Evolutionary conservation across 2,113 vertebrate genomes (phyloP).

Genomic region (Aythya baeri): DNA sequence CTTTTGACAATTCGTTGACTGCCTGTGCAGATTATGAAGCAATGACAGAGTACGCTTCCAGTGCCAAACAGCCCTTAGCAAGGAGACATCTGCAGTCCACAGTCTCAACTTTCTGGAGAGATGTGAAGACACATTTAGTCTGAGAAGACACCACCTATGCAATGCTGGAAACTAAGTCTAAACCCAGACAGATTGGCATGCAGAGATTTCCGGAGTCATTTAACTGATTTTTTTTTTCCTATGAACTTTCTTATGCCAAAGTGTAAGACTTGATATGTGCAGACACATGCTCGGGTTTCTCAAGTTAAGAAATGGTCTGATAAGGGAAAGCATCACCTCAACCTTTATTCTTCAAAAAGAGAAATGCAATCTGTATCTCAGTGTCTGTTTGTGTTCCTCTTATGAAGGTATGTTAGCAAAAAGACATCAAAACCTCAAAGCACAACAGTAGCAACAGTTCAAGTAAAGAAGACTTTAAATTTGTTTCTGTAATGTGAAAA

Average conservation of each 20-base stretch:
- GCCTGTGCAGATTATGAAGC: slow-evolving; percentile 10
- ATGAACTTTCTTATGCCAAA: neutral
- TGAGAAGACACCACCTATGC: slow-evolving; percentile 13
- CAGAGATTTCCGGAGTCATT: neutral
- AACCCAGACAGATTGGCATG: neutral
- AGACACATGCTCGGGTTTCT: neutral
- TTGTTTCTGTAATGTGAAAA: neutral
- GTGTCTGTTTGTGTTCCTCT: neutral
- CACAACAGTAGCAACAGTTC: neutral
- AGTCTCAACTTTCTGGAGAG: neutral
- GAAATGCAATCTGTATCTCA: neutral
- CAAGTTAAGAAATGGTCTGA: neutral
- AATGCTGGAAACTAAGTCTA: neutral
- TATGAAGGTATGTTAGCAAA: neutral
- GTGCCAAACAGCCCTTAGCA: neutral
- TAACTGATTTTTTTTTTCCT: neutral
- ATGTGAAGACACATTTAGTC: neutral
- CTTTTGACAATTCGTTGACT: neutral
- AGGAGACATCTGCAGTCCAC: slow-evolving; percentile 14
- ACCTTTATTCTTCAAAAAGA: neutral
- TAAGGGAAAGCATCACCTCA: neutral
- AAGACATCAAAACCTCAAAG: neutral
- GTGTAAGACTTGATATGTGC: neutral
- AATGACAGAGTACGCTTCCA: neutral
- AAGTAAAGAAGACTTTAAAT: neutral